A percentile compares a stretch with the other conserved stretches of the same genome.
Evolutionary conservation across 2,113 vertebrate genomes (phyloP).

Genomic region (Burhinus bistriatus): DNA sequence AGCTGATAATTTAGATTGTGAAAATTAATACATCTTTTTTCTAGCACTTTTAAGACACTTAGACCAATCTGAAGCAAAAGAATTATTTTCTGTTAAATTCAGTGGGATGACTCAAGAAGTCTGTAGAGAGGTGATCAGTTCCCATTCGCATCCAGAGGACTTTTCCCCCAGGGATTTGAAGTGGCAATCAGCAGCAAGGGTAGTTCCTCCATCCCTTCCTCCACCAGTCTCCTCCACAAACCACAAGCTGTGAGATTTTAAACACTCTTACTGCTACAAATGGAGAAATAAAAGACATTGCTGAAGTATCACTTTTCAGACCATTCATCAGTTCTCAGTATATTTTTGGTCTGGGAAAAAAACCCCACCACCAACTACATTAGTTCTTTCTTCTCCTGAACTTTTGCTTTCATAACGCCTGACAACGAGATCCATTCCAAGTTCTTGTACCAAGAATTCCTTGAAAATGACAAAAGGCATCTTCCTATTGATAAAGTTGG

Average conservation of each 20-base stretch:
- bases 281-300: not conserved
- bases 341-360: not conserved
- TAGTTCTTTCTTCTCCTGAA: not conserved
- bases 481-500: not conserved
- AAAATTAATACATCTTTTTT: not conserved
- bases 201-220: not conserved
- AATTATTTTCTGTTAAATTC: not conserved
- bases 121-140: not conserved
- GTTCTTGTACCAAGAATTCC: not conserved
- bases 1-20: not conserved
- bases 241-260: not conserved
- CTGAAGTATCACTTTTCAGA: not conserved
- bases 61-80: not conserved
- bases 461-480: not conserved
- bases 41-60: not conserved
- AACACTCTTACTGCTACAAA: not conserved
- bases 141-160: not conserved
- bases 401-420: not conserved
- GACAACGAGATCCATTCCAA: not conserved
- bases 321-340: not conserved
- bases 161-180: not conserved
- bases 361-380: accelerated
- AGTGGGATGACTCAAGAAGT: not conserved
- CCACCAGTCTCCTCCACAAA: not conserved
- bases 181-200: not conserved